Base-by-base conservation (phyloP, 2,888 invertebrate species). In the Catocala fraxini region DNA sequence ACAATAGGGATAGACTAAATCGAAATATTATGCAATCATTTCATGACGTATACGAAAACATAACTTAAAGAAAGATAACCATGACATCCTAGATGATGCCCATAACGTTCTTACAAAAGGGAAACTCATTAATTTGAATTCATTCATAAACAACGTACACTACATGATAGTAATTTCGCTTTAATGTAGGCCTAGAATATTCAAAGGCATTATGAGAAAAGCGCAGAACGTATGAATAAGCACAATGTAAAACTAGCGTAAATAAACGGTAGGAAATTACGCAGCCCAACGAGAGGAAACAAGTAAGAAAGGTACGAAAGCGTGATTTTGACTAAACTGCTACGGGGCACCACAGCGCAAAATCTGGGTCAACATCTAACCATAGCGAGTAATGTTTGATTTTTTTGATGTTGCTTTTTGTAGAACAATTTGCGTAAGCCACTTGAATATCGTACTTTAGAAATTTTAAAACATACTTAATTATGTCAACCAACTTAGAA, bases 231-330 rank as follows among this genome's bases (percentile, higher is more conserved):
- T 83, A 86, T 79, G 80, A 84, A 80, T 79, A 79, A 80, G 75
- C 85, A 85, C 78, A 85, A 83, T 82, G 71, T 71, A 70, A 67
- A 66, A 83, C 81, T 91, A 75, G 89, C 92, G 90, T 87, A 89
- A 87, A 92, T 90, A 92, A 92, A 85, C 78, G 86, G 74, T 82
- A 76, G 75, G 68, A 84, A 80, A 88, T 90, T 88, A 88, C 74
- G 68, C 70, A 78, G 81, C 56, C 68, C 84, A 84, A 76, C 85
- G 81, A 87, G 78, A 84, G 73, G 86, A 83, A 84, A 83, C 86
- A 73, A 67, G 60, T 65, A 68, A 77, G 84, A 80, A 79, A 84
- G 75, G 58, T 75, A 82, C 63, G 85, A 87, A 86, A 88, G 81
- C 82, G 81, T 73, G 68, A 61, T 75, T 75, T 78, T 66, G 72